Evolutionary conservation across 64 coral and sea anemone genomes (phyloP).

Genomic region (Acropora yongei): DNA sequence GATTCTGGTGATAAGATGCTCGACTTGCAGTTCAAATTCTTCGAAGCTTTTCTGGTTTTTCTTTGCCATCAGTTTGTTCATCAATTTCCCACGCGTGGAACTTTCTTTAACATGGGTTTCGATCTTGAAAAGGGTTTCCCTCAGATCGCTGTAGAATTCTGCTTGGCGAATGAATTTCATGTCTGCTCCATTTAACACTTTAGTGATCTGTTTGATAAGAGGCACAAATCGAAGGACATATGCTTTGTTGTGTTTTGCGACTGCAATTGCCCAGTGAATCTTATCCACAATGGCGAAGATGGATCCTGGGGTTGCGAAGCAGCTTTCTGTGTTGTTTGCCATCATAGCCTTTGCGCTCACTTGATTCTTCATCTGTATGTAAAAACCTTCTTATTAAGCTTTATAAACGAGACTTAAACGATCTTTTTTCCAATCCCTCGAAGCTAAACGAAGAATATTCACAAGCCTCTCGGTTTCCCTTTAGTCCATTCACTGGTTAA

Average conservation of each 20-base stretch:
- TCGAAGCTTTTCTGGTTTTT: constrained; percentile 84
- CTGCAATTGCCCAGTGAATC: constrained; percentile 85
- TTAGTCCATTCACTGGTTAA: neutral
- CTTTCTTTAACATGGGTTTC: constrained; percentile 72
- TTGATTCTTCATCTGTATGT: constrained; percentile 65
- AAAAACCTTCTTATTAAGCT: neutral
- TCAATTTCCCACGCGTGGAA: constrained; percentile 65
- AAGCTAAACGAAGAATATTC: constrained; percentile 5
- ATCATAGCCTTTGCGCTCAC: neutral
- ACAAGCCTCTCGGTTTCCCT: neutral
- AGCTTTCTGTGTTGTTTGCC: constrained; percentile 35
- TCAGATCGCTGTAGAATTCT: constrained; percentile 91
- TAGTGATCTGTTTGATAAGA: constrained; percentile 77
- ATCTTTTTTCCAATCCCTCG: neutral
- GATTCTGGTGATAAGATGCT: constrained; percentile 86
- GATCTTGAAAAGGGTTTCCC: constrained; percentile 80
- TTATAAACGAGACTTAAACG: neutral
- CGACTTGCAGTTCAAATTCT: constrained; percentile 83
- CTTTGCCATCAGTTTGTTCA: constrained; percentile 80
- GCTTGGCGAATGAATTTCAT: constrained; percentile 78
- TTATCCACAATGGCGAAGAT: constrained; percentile 73
- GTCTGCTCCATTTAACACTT: constrained; percentile 90
- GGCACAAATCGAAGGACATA: constrained; percentile 79
- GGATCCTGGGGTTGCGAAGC: constrained; percentile 53
- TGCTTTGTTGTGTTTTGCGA: constrained; percentile 89